phyloP scores from a whole-genome alignment of 2,113 vertebrate genomes.

The Genyomyrus donnyi region DNA sequence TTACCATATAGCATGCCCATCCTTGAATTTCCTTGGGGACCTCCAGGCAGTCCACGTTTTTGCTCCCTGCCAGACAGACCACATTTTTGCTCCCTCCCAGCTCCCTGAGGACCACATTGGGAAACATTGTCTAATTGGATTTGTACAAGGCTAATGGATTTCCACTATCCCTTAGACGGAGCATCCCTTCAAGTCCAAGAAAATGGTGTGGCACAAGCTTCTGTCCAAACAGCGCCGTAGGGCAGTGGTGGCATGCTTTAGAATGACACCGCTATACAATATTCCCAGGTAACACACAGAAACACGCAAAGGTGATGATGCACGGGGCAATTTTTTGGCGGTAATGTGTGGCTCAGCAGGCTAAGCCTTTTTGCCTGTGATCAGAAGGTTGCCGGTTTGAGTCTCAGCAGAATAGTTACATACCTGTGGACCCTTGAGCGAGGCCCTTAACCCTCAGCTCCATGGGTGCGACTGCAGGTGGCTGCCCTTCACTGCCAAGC shows the following conservation, averaged over 20 bases:
- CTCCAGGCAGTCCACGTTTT: neutral
- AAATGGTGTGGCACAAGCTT: slow-evolving; percentile 92
- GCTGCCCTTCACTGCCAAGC: neutral
- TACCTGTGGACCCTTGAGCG: neutral
- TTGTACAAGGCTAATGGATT: neutral
- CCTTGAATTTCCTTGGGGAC: neutral
- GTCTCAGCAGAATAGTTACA: neutral
- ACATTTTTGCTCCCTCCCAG: neutral
- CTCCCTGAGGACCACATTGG: neutral
- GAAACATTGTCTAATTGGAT: neutral
- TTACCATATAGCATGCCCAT: too few species aligned
- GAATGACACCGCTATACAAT: slow-evolving; percentile 90
- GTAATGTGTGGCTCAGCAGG: neutral
- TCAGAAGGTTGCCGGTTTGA: neutral
- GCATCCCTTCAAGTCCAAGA: slow-evolving; percentile 89
- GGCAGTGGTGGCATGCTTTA: slow-evolving; percentile 87
- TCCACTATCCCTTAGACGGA: slow-evolving; percentile 59
- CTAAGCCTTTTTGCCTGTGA: neutral
- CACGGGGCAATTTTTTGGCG: neutral
- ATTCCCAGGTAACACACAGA: slow-evolving; percentile 66
- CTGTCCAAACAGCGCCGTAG: slow-evolving; percentile 88
- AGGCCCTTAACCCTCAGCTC: neutral
- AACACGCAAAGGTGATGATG: neutral
- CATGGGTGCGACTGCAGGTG: neutral
- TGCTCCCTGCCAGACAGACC: neutral